Evolutionary conservation across 2,797 vertebrate genomes (phyloP).

Genomic region (Diceros bicornis): DNA sequence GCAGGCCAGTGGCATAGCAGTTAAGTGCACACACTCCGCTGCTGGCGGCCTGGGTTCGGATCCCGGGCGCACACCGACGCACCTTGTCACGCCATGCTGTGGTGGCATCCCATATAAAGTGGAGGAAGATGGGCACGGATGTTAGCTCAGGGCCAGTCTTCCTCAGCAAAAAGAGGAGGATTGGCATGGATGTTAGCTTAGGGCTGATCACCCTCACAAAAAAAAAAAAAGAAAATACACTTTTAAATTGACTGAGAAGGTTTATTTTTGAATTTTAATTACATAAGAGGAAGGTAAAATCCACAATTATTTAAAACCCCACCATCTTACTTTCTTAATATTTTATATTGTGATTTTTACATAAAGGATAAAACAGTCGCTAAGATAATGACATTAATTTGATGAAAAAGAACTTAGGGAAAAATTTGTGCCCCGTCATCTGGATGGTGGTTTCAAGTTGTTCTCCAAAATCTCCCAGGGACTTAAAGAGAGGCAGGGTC

Average conservation of each 20-base stretch:
- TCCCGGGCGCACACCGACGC: too few relatives aligned
- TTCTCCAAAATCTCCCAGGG: neutral
- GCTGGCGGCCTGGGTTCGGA: too few relatives aligned
- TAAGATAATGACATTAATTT: neutral
- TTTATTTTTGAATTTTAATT: neutral
- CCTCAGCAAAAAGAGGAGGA: too few relatives aligned
- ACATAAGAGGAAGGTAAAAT: neutral
- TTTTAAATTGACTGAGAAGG: neutral
- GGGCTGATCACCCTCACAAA: too few relatives aligned
- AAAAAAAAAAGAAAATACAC: neutral
- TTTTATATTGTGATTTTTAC: neutral
- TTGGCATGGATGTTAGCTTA: too few relatives aligned
- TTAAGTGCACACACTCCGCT: too few relatives aligned
- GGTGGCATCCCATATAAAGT: too few relatives aligned
- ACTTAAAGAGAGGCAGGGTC: accelerated
- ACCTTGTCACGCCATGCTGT: too few relatives aligned
- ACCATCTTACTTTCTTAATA: neutral
- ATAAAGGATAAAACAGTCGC: neutral
- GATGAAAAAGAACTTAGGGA: neutral
- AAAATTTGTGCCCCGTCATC: neutral
- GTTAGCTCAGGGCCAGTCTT: too few relatives aligned
- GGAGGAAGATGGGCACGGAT: too few relatives aligned
- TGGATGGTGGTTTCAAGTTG: neutral
- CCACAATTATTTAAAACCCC: neutral
- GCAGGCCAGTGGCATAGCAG: too few relatives aligned